These are phyloP conservation scores for Leucopsar rothschildi DNA, from an alignment of 2,113 vertebrate species.

Conservation along the genomic window DNA sequence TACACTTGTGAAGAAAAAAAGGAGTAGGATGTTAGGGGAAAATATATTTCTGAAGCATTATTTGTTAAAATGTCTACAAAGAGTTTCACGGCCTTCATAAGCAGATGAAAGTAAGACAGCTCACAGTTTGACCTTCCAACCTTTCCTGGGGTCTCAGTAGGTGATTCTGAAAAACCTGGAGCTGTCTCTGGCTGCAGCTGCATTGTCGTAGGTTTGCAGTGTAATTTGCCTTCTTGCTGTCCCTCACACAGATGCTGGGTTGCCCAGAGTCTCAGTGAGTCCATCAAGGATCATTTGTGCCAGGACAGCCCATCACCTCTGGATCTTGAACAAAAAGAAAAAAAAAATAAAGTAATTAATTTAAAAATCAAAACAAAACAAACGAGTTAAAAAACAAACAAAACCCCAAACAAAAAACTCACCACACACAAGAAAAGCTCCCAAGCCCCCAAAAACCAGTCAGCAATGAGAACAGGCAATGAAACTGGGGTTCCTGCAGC, in stretches of 20 bases:
- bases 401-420: background rate
- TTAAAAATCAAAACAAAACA: background rate
- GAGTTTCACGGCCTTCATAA: background rate
- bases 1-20: background rate
- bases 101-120: conserved; percentile 30
- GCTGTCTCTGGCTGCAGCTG: background rate
- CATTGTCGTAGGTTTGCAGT: background rate
- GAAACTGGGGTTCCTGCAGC: background rate
- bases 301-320: background rate
- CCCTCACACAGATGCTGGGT: background rate
- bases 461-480: background rate
- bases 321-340: background rate
- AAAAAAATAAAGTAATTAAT: background rate
- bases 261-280: background rate
- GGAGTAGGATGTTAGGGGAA: background rate
- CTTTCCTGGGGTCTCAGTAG: conserved; percentile 8
- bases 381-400: background rate
- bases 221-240: background rate
- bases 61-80: conserved; percentile 50
- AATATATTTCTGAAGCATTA: conserved; percentile 41
- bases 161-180: conserved; percentile 8
- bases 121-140: conserved; percentile 29
- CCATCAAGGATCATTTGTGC: background rate
- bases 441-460: background rate
- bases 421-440: background rate